Evolutionary conservation across 2,797 vertebrate genomes (phyloP), one percentile per base, ranked within the genome.

Genomic region (Muraenolepis orangiensis): DNA sequence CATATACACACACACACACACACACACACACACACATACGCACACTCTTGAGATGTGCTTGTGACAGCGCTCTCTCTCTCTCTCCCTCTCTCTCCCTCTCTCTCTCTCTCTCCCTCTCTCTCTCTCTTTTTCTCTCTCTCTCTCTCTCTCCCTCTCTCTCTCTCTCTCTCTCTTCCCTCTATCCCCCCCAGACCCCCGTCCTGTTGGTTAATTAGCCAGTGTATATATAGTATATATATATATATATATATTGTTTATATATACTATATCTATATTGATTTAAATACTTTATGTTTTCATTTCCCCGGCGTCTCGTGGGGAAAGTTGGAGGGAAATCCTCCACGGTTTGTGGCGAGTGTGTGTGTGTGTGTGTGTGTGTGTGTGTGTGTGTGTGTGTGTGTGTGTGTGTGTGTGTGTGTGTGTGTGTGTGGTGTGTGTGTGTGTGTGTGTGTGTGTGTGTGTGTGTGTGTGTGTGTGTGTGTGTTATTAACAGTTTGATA

Each of bases 151-250:
- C 7, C 51, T 57, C 20, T 57, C 51, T 57, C 51, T 38, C 36
- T 11, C 36, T 38, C 36, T 38, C 4, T 11, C 36, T 38, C 32
- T 4, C 8, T 8, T 34, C 32, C 8, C 32, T 34, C 32, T 34
- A 3, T 34, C 71, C 81, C 40, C 68, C 36, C 18, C 68, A 46
- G 34, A 29, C 82, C 88, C 31, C 66, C 84, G 84, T 86, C 71
- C 87, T 86, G 79, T 90, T 90, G 87, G 89, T 91, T 91, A 89
- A 91, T 91, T 91, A 91, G 88, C 87, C 84, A 78, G 11, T 28
- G 23, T n/a, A n/a, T 64, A 23, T 26, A 66, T 26, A 4, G 4
- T 61, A n/a, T 61, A 7, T 38, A 6, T 11, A 1, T 6, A 5
- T 20, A n/a, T n/a, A n/a, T n/a, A n/a, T n/a, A n/a, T n/a, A n/a